Conservation (phyloP, 2,113 vertebrate species). For the Hyla sarda region DNA sequence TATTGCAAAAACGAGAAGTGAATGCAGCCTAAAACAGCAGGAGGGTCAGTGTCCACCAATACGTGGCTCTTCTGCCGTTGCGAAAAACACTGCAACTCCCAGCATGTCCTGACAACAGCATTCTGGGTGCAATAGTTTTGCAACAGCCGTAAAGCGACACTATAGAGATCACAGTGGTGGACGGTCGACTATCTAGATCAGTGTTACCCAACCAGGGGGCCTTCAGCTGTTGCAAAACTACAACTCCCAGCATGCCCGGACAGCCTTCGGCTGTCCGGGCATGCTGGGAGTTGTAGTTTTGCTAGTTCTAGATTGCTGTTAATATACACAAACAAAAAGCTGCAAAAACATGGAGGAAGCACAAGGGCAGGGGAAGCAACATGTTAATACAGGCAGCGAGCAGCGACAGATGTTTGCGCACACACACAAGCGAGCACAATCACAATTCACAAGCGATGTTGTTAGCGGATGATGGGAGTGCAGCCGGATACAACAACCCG, state of each 20-base stretch:
- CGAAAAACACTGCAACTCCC: too few relatives aligned
- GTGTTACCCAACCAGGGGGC: too few relatives aligned
- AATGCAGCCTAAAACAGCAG: too few relatives aligned
- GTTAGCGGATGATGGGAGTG: neutral
- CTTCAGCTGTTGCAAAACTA: too few relatives aligned
- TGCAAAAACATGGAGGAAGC: neutral
- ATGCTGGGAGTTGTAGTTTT: too few relatives aligned
- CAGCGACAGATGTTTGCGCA: neutral
- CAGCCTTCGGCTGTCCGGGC: too few relatives aligned
- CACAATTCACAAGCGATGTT: neutral
- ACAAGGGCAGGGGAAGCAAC: neutral
- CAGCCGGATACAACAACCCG: neutral
- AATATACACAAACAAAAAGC: too few relatives aligned
- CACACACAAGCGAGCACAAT: constrained; percentile 31
- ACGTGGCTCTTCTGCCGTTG: too few relatives aligned
- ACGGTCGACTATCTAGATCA: neutral
- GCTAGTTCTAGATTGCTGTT: too few relatives aligned
- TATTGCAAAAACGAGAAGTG: too few relatives aligned
- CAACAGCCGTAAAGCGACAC: neutral
- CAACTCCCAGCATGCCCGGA: too few relatives aligned
- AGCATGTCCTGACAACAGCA: too few relatives aligned
- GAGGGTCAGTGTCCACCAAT: neutral
- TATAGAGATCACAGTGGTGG: neutral
- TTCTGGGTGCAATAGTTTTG: neutral
- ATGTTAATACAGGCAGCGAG: neutral